Evolutionary conservation across 1,140 invertebrate species (phyloP).

Genomic region (Heliconius nattereri): DNA sequence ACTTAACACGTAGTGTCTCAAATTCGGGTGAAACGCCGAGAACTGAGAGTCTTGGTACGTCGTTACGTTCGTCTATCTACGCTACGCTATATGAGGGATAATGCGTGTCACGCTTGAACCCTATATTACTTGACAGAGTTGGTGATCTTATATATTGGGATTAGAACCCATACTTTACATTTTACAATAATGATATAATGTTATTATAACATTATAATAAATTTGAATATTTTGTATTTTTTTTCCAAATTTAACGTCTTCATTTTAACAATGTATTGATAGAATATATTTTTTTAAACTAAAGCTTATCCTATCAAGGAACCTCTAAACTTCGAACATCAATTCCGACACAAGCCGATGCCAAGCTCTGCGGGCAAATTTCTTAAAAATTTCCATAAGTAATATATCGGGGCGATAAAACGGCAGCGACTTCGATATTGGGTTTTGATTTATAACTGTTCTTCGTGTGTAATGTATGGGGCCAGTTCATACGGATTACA

Average conservation of each 20-base stretch:
- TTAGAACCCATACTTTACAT: too few species aligned
- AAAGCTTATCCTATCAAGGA: background rate
- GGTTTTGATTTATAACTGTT: conserved; percentile 51
- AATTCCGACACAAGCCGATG: conserved; percentile 15
- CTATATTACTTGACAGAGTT: too few species aligned
- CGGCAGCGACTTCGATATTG: conserved; percentile 46
- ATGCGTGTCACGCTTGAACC: too few species aligned
- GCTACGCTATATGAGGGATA: too few species aligned
- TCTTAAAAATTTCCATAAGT: conserved; percentile 48
- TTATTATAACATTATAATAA: too few species aligned
- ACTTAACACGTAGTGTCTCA: too few species aligned
- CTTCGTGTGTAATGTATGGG: conserved; percentile 34
- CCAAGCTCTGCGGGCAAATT: conserved; percentile 14
- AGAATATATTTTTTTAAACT: background rate
- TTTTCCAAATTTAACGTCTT: background rate
- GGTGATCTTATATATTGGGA: too few species aligned
- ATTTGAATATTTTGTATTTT: too few species aligned
- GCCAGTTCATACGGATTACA: conserved; percentile 30
- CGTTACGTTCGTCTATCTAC: too few species aligned
- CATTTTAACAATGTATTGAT: background rate
- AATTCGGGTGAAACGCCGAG: too few species aligned
- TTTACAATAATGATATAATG: too few species aligned
- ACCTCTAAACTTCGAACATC: background rate
- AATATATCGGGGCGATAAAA: conserved; percentile 48
- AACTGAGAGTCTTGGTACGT: too few species aligned